Evolutionary conservation across 2,888 invertebrate genomes (phyloP).

Genomic region (Drosophila nr. perissopoda): DNA sequence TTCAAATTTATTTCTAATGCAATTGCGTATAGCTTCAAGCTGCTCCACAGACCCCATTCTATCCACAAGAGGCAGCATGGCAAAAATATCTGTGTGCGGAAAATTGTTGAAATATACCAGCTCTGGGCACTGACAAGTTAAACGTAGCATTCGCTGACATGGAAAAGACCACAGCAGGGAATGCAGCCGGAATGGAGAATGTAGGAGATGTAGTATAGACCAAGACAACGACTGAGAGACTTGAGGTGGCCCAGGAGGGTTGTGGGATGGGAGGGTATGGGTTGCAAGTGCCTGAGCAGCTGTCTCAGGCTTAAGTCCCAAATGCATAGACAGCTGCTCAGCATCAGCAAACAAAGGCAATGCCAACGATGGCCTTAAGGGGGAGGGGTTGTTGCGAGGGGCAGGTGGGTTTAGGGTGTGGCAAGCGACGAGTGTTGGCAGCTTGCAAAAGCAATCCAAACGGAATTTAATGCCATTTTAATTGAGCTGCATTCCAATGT

Average conservation of each 20-base stretch:
- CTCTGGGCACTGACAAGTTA: slow-evolving; percentile 45
- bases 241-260: neutral
- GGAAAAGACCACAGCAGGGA: slow-evolving; percentile 72
- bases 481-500: slow-evolving; percentile 75
- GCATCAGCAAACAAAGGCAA: slow-evolving; percentile 41
- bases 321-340: slow-evolving; percentile 73
- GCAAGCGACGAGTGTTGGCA: slow-evolving; percentile 30
- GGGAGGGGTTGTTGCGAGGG: neutral
- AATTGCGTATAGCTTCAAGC: slow-evolving; percentile 18
- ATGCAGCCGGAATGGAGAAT: slow-evolving; percentile 23
- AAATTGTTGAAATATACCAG: slow-evolving; percentile 58
- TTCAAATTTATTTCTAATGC: slow-evolving; percentile 48
- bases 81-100: slow-evolving; percentile 51
- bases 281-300: slow-evolving; percentile 46
- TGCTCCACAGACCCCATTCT: slow-evolving; percentile 44
- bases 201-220: neutral
- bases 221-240: slow-evolving; percentile 3
- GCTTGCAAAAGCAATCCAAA: slow-evolving; percentile 72
- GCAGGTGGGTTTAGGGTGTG: slow-evolving; percentile 15
- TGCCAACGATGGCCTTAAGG: slow-evolving; percentile 28
- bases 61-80: slow-evolving; percentile 53
- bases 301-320: slow-evolving; percentile 73
- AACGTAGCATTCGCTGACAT: slow-evolving; percentile 69
- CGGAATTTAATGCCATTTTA: slow-evolving; percentile 82
- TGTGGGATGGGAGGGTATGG: neutral